Percentiles rank a stretch among this genome's conserved stretches.
phyloP scores from a whole-genome alignment of 2,797 vertebrate genomes.

The Lagocephalus sceleratus region DNA sequence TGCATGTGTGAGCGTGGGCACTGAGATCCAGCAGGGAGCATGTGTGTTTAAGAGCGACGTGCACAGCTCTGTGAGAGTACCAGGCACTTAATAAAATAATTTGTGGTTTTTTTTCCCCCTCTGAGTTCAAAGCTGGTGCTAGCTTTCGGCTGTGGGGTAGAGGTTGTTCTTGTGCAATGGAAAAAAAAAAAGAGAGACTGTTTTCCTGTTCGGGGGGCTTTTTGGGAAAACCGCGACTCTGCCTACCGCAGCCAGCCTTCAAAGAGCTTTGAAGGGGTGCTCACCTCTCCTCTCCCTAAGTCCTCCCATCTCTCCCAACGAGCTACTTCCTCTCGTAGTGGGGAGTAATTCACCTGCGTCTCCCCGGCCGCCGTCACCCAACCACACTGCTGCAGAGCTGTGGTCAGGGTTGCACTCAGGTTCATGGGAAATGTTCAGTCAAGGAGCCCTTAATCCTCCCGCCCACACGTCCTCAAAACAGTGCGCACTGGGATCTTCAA shows the following conservation, averaged over 20 bases:
- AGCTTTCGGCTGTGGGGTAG: conserved; percentile 57
- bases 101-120: conserved; percentile 59
- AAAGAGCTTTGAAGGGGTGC: conserved; percentile 54
- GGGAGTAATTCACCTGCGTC: conserved; percentile 51
- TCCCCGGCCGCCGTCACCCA: conserved; percentile 14
- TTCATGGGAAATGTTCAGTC: conserved; percentile 50
- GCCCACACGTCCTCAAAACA: conserved; percentile 21
- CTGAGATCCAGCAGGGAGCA: neutral
- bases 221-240: conserved; percentile 59
- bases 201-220: conserved; percentile 65
- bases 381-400: conserved; percentile 32
- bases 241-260: conserved; percentile 70
- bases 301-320: conserved; percentile 44
- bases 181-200: conserved; percentile 46
- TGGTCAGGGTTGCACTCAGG: conserved; percentile 26
- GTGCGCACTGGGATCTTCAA: conserved; percentile 8
- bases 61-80: conserved; percentile 45
- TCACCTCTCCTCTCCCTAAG: conserved; percentile 57
- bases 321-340: conserved; percentile 49
- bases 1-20: conserved; percentile 23
- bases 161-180: conserved; percentile 68
- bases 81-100: conserved; percentile 77
- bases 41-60: conserved; percentile 44
- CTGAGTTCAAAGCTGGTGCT: conserved; percentile 69
- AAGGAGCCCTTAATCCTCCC: conserved; percentile 22